Evolutionary conservation across 2,113 vertebrate genomes (phyloP).

Genomic region (Nematolebias whitei): DNA sequence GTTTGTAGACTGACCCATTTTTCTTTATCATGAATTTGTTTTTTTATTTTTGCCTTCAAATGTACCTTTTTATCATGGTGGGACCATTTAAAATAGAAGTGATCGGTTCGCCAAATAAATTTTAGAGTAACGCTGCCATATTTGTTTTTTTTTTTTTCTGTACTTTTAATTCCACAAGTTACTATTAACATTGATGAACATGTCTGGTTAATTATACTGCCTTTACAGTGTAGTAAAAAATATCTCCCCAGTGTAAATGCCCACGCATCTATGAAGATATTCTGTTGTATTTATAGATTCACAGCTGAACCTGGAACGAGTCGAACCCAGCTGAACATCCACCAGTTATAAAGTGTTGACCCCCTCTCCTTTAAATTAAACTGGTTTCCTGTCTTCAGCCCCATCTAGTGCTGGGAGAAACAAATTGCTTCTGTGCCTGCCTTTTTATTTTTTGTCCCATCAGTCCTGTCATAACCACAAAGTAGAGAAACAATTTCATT

Average conservation of each 20-base stretch:
- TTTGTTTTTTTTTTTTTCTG: slow-evolving; percentile 42
- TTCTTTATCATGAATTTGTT: slow-evolving; percentile 1
- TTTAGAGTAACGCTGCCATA: slow-evolving; percentile 43
- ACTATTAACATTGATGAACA: background rate
- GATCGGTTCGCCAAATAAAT: slow-evolving; percentile 57
- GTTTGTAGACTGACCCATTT: slow-evolving; percentile 6
- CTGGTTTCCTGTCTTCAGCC: background rate
- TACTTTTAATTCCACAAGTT: slow-evolving; percentile 26
- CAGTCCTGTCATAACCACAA: background rate
- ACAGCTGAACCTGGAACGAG: too few species aligned
- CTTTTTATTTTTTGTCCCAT: background rate
- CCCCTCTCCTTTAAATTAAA: background rate
- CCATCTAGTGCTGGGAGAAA: slow-evolving; percentile 32
- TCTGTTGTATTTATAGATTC: too few species aligned
- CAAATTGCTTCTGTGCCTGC: background rate
- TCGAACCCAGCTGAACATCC: too few species aligned
- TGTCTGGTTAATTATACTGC: background rate
- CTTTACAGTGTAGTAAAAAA: background rate
- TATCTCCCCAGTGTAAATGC: background rate
- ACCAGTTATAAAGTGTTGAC: too few species aligned
- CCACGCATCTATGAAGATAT: too few species aligned
- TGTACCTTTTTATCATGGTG: slow-evolving; percentile 52
- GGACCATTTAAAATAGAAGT: slow-evolving; percentile 47
- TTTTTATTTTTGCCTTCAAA: slow-evolving; percentile 40
- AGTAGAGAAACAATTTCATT: background rate